phyloP scores from a whole-genome alignment of 2,888 invertebrate genomes.

The Urechis unicinctus region DNA sequence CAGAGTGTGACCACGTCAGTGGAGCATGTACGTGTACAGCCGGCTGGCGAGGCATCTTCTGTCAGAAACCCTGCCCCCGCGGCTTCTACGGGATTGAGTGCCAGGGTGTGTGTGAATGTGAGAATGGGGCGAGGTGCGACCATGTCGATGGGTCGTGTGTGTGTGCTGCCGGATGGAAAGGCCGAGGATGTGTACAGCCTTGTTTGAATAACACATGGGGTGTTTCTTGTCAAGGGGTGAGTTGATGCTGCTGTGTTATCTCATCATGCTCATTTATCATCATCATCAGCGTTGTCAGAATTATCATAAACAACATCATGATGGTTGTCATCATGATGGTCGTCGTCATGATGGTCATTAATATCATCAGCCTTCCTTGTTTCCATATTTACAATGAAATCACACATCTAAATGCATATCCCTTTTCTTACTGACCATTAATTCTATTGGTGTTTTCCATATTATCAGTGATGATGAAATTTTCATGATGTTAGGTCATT shows the following conservation, averaged over 20 bases:
- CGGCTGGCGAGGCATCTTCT: slow-evolving; percentile 17
- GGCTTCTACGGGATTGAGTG: slow-evolving; percentile 56
- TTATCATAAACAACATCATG: too few relatives aligned
- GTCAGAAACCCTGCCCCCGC: slow-evolving; percentile 32
- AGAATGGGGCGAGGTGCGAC: slow-evolving; percentile 41
- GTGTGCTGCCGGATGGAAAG: slow-evolving; percentile 52
- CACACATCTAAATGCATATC: too few relatives aligned
- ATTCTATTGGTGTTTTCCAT: too few relatives aligned
- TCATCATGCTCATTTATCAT: slow-evolving; percentile 5
- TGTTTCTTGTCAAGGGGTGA: slow-evolving; percentile 9
- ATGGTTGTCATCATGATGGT: slow-evolving; percentile 4
- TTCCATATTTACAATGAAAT: too few relatives aligned
- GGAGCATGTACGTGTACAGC: slow-evolving; percentile 33
- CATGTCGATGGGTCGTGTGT: slow-evolving; percentile 68
- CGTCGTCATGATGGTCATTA: neutral
- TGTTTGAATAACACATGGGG: slow-evolving; percentile 33
- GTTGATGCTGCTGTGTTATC: too few relatives aligned
- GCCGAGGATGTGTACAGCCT: slow-evolving; percentile 23
- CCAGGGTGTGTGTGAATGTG: slow-evolving; percentile 54
- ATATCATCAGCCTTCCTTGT: neutral
- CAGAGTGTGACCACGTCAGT: slow-evolving; percentile 47
- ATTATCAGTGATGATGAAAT: too few relatives aligned
- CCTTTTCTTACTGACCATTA: too few relatives aligned
- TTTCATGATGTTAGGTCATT: too few relatives aligned
- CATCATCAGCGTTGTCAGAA: slow-evolving; percentile 6